Evolutionary conservation across 2,797 vertebrate species (phyloP).

Genomic region (Gymnothorax javanicus): DNA sequence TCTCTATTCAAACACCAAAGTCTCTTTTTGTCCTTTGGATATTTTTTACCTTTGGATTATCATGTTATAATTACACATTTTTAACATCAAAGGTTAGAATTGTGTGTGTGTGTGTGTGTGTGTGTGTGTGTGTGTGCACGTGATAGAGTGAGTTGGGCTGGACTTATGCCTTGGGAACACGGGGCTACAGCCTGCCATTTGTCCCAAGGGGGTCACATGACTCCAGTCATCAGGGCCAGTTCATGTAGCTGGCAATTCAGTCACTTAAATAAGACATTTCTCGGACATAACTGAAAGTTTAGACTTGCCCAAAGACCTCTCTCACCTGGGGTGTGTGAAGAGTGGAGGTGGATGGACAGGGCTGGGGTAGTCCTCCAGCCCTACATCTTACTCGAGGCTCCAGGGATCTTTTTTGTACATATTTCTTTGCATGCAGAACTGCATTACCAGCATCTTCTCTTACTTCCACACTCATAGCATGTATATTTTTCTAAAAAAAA

Average conservation of each 20-base stretch:
- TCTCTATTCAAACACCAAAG: slow-evolving; percentile 9
- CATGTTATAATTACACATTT: not conserved
- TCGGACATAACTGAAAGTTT: not conserved
- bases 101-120: not conserved
- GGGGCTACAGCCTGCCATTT: not conserved
- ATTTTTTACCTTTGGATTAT: slow-evolving; percentile 25
- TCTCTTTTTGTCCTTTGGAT: slow-evolving; percentile 30
- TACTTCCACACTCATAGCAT: not conserved
- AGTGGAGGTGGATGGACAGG: not conserved
- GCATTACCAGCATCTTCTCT: not conserved
- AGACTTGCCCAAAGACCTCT: not conserved
- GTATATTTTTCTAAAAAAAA: not conserved
- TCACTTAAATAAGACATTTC: not conserved
- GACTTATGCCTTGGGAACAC: not conserved
- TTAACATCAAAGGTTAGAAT: not conserved
- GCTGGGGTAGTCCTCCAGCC: not conserved
- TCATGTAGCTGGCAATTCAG: not conserved
- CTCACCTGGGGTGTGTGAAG: not conserved
- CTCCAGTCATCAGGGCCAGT: not conserved
- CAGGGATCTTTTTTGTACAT: not conserved
- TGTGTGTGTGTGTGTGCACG: too few species aligned
- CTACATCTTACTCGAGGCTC: not conserved
- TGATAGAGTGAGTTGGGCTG: not conserved
- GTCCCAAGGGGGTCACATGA: not conserved
- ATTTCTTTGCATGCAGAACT: slow-evolving; percentile 14